Conservation (phyloP, 2,797 vertebrate genomes). For the Protonibea diacanthus region DNA sequence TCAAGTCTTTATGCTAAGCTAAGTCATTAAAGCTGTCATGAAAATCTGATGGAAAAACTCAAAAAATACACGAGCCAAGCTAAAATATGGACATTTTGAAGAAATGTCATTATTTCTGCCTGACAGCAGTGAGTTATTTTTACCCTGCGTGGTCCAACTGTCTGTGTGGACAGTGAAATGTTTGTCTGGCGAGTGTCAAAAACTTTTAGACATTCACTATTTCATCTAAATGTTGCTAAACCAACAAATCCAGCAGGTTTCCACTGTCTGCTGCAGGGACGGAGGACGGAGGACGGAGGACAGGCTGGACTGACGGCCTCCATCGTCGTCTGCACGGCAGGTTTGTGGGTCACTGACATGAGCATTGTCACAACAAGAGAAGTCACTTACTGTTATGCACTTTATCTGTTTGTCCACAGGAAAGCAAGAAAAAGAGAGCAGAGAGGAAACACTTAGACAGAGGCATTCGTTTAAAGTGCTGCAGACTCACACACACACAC, state of each 20-base stretch:
- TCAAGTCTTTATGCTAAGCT: not conserved
- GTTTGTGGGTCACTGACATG: not conserved
- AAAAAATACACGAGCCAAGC: not conserved
- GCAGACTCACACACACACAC: not conserved
- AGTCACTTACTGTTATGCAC: slow-evolving; percentile 74
- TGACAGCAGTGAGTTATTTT: not conserved
- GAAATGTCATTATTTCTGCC: not conserved
- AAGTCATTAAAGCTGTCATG: not conserved
- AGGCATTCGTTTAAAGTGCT: not conserved
- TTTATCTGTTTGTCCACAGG: slow-evolving; percentile 74
- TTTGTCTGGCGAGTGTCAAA: not conserved
- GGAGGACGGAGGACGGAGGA: not conserved
- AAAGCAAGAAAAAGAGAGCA: slow-evolving; percentile 55
- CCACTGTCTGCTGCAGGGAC: not conserved
- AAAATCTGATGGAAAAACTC: not conserved
- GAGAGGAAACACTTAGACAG: slow-evolving; percentile 43
- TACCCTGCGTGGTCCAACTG: not conserved
- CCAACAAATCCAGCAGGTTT: not conserved
- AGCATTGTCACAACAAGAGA: slow-evolving; percentile 2
- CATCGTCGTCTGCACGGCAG: not conserved
- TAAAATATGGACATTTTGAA: not conserved
- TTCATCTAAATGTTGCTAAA: not conserved
- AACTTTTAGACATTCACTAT: not conserved
- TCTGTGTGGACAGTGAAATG: not conserved
- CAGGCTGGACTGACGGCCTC: slow-evolving; percentile 1